Percentiles rank a stretch among this genome's conserved stretches.
Conservation (phyloP, 2,888 invertebrate species). For the Lepas anatifera region DNA sequence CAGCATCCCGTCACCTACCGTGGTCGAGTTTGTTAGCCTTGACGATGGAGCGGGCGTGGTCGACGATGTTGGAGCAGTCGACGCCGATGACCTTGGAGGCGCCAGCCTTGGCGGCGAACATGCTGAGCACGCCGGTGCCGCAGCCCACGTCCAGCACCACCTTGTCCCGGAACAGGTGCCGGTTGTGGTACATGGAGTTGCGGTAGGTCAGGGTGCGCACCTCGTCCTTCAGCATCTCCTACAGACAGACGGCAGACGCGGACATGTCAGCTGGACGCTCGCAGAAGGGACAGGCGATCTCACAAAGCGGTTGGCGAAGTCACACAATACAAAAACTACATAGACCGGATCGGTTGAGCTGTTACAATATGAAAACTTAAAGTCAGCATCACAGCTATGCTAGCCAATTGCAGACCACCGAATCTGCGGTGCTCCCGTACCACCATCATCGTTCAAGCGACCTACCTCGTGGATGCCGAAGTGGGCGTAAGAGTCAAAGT, state of each 20-base stretch:
- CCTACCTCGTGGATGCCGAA: slow-evolving; percentile 92
- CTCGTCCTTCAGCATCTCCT: slow-evolving; percentile 99
- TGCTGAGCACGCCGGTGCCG: slow-evolving; percentile 96
- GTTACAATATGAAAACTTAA: too few species aligned
- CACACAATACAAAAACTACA: too few species aligned
- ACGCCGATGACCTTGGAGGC: slow-evolving; percentile 91
- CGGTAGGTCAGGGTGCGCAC: slow-evolving; percentile 95
- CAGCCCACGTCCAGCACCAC: slow-evolving; percentile 92
- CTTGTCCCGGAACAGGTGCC: slow-evolving; percentile 73
- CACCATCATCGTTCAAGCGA: too few species aligned
- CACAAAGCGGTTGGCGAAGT: too few species aligned
- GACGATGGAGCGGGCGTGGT: slow-evolving; percentile 91
- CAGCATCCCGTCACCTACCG: too few species aligned
- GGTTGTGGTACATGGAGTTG: slow-evolving; percentile 99
- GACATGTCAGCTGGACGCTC: background rate
- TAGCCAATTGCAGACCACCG: too few species aligned
- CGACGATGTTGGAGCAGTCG: slow-evolving; percentile 97
- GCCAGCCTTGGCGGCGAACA: slow-evolving; percentile 99
- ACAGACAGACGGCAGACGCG: background rate
- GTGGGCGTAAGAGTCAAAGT: slow-evolving; percentile 99
- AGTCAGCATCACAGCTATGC: too few species aligned
- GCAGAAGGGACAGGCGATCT: too few species aligned
- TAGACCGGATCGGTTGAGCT: too few species aligned
- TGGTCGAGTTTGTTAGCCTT: slow-evolving; percentile 35
- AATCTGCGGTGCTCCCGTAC: too few species aligned